Conservation (phyloP, 2,113 vertebrate genomes). For the Peromyscus leucopus region DNA sequence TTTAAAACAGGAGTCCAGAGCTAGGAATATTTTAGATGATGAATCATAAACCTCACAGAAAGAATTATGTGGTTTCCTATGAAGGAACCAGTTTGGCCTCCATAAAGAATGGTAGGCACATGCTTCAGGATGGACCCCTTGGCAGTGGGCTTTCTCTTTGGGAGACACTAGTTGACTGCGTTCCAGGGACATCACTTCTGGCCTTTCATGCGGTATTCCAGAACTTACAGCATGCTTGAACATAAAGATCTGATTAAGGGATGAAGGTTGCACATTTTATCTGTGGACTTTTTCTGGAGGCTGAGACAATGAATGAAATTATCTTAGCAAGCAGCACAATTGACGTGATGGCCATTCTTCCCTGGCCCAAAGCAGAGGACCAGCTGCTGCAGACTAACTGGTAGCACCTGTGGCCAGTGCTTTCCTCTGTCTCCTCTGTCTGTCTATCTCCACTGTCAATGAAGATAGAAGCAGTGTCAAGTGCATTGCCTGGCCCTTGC, state of each 20-base stretch:
- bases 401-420: background rate
- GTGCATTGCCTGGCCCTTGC: background rate
- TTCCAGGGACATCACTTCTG: slow-evolving; percentile 17
- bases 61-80: slow-evolving; percentile 15
- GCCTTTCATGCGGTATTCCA: background rate
- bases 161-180: background rate
- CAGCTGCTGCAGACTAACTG: background rate
- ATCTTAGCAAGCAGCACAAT: background rate
- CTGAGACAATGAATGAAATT: background rate
- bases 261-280: background rate
- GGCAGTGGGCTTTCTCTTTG: background rate
- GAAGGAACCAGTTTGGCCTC: background rate
- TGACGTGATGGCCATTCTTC: background rate
- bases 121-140: background rate
- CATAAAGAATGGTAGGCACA: background rate
- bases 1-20: slow-evolving; percentile 61
- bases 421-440: background rate
- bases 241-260: background rate
- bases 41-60: slow-evolving; percentile 3
- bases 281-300: background rate
- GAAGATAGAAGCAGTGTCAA: background rate
- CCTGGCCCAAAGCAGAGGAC: background rate
- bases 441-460: background rate
- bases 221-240: background rate
- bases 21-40: slow-evolving; percentile 59